Evolutionary conservation across 2,113 vertebrate genomes (phyloP).

Genomic region (Myrmecophaga tridactyla): DNA sequence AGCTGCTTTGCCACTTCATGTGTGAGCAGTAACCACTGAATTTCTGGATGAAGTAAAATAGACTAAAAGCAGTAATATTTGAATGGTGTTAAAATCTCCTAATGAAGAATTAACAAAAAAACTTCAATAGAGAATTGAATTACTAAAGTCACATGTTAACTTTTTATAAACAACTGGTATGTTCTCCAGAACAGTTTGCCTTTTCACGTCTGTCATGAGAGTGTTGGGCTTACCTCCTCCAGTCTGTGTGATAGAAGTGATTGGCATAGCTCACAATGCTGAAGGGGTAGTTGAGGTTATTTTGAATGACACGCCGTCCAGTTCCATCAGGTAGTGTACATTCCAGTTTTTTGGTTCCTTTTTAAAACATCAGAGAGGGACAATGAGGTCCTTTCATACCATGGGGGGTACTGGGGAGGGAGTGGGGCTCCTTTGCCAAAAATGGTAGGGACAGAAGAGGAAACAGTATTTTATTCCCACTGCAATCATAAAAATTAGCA

Average conservation of each 20-base stretch:
- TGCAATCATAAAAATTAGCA: not conserved
- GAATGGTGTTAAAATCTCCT: not conserved
- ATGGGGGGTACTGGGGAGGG: not conserved
- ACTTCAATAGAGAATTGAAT: not conserved
- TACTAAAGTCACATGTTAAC: not conserved
- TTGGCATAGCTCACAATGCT: conserved; percentile 90
- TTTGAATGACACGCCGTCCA: conserved; percentile 87
- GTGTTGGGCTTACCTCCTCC: conserved; percentile 89
- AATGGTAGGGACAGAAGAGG: not conserved
- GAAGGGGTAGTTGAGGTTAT: conserved; percentile 96
- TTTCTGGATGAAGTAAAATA: not conserved
- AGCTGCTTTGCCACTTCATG: not conserved
- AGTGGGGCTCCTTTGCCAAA: not conserved
- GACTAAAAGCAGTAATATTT: not conserved
- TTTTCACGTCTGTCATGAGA: not conserved
- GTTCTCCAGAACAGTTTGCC: not conserved
- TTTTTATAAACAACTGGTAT: not conserved
- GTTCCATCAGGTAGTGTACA: conserved; percentile 89
- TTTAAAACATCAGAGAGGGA: not conserved
- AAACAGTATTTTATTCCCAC: not conserved
- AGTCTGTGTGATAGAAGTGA: conserved; percentile 98
- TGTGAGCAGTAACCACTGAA: not conserved
- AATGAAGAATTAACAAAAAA: not conserved
- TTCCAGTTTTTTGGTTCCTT: conserved; percentile 96
- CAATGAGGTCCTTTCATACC: not conserved